Evolutionary conservation across 2,888 invertebrate genomes (phyloP).

Genomic region (Actias luna): DNA sequence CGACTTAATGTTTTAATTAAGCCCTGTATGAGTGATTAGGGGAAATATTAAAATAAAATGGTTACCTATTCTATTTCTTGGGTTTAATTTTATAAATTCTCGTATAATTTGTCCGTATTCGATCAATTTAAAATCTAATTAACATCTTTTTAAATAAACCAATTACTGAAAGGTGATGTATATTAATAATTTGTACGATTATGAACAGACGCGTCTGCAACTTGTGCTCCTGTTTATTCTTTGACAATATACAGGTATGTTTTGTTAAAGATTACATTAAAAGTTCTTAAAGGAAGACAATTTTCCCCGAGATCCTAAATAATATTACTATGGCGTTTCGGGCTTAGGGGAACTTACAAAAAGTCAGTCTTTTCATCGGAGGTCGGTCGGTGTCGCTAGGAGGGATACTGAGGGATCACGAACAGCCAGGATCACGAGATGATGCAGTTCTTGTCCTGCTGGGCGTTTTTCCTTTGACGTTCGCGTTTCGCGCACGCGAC

Average conservation of each 20-base stretch:
- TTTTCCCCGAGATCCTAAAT: constrained; percentile 38
- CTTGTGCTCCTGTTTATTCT: background rate
- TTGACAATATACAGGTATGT: background rate
- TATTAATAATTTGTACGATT: background rate
- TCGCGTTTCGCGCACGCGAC: constrained; percentile 90
- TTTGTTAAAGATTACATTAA: constrained; percentile 5
- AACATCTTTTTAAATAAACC: background rate
- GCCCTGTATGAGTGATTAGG: background rate
- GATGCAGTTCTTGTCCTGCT: constrained; percentile 91
- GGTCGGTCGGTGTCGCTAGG: constrained; percentile 67
- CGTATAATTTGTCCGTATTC: background rate
- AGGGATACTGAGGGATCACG: constrained; percentile 46
- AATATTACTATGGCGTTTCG: constrained; percentile 68
- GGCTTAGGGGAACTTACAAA: constrained; percentile 61
- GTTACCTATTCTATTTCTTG: background rate
- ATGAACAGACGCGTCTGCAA: background rate
- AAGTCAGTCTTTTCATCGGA: constrained; percentile 79
- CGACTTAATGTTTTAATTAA: background rate
- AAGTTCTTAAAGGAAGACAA: constrained; percentile 41
- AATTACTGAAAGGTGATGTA: background rate
- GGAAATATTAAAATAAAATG: background rate
- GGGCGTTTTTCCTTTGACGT: constrained; percentile 81
- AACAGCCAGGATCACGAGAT: constrained; percentile 87
- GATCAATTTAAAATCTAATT: too few species aligned
- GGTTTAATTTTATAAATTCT: background rate